Conservation (phyloP, 2,113 vertebrate genomes). For the Calidris pugnax region DNA sequence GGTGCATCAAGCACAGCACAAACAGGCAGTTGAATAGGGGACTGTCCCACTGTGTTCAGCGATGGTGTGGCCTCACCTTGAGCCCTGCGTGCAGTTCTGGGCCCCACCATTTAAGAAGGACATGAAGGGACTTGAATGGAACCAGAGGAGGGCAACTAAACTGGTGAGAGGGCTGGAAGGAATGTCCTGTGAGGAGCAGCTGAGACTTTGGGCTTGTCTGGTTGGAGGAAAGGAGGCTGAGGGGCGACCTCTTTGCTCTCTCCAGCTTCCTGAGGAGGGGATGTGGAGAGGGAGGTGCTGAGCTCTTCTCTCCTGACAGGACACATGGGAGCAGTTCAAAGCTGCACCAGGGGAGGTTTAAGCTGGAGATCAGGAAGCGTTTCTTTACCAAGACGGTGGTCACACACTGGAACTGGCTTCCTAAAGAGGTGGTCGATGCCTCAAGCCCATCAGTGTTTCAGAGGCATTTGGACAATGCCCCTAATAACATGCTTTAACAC, state of each 20-base stretch:
- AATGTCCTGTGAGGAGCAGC: background rate
- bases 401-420: background rate
- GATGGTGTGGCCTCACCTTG: rapidly evolving
- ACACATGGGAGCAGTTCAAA: rapidly evolving
- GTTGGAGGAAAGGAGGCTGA: background rate
- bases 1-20: background rate
- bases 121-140: background rate
- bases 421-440: background rate
- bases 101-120: background rate
- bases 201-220: background rate
- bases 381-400: background rate
- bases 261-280: too few species aligned
- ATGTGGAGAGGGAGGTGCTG: background rate
- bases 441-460: background rate
- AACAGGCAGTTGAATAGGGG: rapidly evolving
- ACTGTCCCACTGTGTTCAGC: rapidly evolving
- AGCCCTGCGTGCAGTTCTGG: background rate
- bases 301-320: background rate
- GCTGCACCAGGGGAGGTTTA: background rate
- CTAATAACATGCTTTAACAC: background rate
- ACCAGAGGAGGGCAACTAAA: too few species aligned
- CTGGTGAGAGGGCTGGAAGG: too few species aligned
- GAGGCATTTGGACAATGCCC: background rate
- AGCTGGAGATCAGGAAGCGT: background rate
- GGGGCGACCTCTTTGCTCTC: background rate